phyloP scores from a whole-genome alignment of 2,888 invertebrate species.

The Harpalus rubripes region DNA sequence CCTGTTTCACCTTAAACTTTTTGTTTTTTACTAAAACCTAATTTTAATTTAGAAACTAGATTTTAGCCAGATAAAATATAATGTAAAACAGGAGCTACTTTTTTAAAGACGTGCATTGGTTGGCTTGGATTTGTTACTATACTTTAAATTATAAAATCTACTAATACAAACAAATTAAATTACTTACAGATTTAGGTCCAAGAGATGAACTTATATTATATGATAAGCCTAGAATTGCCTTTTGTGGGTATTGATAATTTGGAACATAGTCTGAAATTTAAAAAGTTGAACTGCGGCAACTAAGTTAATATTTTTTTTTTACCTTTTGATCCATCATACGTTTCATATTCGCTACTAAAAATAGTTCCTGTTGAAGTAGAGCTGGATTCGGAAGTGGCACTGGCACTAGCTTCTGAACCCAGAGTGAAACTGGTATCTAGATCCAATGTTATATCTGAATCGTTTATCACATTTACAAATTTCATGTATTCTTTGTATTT shows the following conservation, averaged over 20 bases:
- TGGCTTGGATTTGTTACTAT: too few species aligned
- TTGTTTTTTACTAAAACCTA: too few species aligned
- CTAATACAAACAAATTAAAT: neutral
- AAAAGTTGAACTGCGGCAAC: neutral
- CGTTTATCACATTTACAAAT: neutral
- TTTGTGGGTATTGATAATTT: conserved; percentile 2
- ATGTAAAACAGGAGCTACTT: too few species aligned
- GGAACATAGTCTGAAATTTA: conserved; percentile 19
- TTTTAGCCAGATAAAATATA: too few species aligned
- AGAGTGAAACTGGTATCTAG: neutral
- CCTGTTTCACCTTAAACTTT: too few species aligned
- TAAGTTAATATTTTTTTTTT: neutral
- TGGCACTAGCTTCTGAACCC: neutral
- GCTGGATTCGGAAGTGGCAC: neutral
- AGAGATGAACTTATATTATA: neutral
- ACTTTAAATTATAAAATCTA: too few species aligned
- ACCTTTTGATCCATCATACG: conserved; percentile 1
- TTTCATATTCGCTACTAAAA: conserved; percentile 24
- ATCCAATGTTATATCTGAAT: neutral
- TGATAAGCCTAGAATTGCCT: neutral
- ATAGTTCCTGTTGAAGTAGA: neutral
- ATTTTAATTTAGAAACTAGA: too few species aligned
- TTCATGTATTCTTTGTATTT: too few species aligned
- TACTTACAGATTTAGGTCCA: conserved; percentile 7
- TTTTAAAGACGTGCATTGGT: too few species aligned